phyloP scores from a whole-genome alignment of 1,140 invertebrate species.

The Calycopis cecrops region DNA sequence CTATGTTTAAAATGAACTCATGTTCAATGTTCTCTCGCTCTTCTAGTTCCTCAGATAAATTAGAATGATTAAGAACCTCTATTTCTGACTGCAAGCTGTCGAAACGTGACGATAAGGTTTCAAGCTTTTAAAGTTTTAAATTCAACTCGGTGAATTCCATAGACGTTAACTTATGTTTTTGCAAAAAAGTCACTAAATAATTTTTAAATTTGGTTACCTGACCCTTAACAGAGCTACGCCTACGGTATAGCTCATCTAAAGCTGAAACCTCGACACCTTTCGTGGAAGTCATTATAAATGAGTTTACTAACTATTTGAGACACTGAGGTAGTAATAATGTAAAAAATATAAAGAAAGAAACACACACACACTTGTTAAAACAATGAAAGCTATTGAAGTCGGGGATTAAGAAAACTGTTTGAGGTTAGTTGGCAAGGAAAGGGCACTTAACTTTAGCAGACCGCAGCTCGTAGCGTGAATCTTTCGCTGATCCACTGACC shows the following conservation, averaged over 20 bases:
- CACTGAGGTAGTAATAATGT: not conserved
- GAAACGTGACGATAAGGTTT: slow-evolving; percentile 28
- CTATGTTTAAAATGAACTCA: slow-evolving; percentile 15
- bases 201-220: slow-evolving; percentile 37
- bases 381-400: slow-evolving; percentile 10
- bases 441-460: slow-evolving; percentile 17
- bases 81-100: slow-evolving; percentile 19
- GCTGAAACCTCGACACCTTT: slow-evolving; percentile 22
- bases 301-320: not conserved
- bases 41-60: slow-evolving; percentile 25
- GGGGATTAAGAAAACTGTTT: not conserved
- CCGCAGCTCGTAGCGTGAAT: not conserved
- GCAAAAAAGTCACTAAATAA: slow-evolving; percentile 24
- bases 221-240: slow-evolving; percentile 26
- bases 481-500: slow-evolving; percentile 1
- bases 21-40: slow-evolving; percentile 17
- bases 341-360: slow-evolving; percentile 16
- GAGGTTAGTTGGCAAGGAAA: not conserved
- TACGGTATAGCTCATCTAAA: slow-evolving; percentile 25
- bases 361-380: slow-evolving; percentile 29
- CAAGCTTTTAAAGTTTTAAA: slow-evolving; percentile 31
- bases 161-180: slow-evolving; percentile 17
- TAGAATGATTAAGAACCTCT: not conserved
- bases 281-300: slow-evolving; percentile 1
- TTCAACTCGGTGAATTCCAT: slow-evolving; percentile 31